Evolutionary conservation across 2,888 invertebrate genomes (phyloP).

Genomic region (Desoria tigrina): DNA sequence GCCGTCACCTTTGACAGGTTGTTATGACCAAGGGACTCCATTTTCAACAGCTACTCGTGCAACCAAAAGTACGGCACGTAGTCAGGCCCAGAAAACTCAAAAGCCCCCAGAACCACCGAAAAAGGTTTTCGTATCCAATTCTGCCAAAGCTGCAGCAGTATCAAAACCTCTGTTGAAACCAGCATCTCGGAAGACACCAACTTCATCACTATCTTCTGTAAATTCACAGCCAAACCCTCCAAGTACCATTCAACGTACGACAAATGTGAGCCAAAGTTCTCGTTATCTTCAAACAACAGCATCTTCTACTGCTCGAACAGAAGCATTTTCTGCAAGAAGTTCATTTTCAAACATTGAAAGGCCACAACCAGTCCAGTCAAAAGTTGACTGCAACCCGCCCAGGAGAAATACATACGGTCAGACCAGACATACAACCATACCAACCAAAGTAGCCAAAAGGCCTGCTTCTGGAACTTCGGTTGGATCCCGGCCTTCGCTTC

Average conservation of each 20-base stretch:
- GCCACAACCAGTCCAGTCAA: slow-evolving; percentile 28
- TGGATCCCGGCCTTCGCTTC: background rate
- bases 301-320: slow-evolving; percentile 10
- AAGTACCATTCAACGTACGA: slow-evolving; percentile 24
- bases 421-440: slow-evolving; percentile 9
- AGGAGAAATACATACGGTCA: slow-evolving; percentile 29
- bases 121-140: slow-evolving; percentile 49
- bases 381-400: slow-evolving; percentile 24
- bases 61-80: slow-evolving; percentile 3
- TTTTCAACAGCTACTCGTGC: slow-evolving; percentile 6
- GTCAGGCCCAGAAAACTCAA: slow-evolving; percentile 14
- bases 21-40: slow-evolving; percentile 15
- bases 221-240: slow-evolving; percentile 27
- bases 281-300: slow-evolving; percentile 7
- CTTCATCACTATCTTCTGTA: slow-evolving; percentile 29
- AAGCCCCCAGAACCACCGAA: slow-evolving; percentile 26
- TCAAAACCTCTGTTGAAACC: slow-evolving; percentile 45
- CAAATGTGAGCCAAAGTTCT: background rate
- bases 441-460: slow-evolving; percentile 18
- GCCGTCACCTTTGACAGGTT: slow-evolving; percentile 35
- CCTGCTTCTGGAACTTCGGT: slow-evolving; percentile 17
- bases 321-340: slow-evolving; percentile 38
- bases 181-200: slow-evolving; percentile 29
- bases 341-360: slow-evolving; percentile 40
- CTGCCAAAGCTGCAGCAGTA: slow-evolving; percentile 51